Conservation (phyloP, 2,113 vertebrate species). For the Aplodontia rufa region DNA sequence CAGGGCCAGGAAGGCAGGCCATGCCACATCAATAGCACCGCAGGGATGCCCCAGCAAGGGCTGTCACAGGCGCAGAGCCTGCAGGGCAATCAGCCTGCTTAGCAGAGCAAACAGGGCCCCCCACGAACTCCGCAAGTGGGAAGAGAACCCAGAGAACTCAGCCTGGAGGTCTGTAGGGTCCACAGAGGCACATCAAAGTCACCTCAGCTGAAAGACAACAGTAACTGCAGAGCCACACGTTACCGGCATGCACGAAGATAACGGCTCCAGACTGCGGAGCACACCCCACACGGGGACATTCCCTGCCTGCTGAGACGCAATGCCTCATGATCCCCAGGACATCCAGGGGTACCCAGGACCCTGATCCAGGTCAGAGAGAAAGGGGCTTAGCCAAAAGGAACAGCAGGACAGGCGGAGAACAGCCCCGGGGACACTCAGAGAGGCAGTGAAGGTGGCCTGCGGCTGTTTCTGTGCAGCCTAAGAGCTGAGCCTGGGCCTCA, state of each 20-base stretch:
- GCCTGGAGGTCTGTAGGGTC: fast-evolving
- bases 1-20: background rate
- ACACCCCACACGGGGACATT: background rate
- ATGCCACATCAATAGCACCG: fast-evolving
- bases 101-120: background rate
- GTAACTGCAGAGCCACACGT: too few species aligned
- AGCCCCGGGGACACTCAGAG: fast-evolving
- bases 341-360: fast-evolving
- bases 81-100: background rate
- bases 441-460: fast-evolving
- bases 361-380: background rate
- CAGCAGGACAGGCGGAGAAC: fast-evolving
- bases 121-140: fast-evolving
- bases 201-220: background rate
- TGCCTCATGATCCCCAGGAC: background rate
- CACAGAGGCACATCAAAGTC: background rate
- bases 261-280: too few species aligned
- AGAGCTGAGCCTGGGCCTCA: background rate
- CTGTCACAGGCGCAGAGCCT: too few species aligned
- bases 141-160: fast-evolving
- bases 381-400: background rate
- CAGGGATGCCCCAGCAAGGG: fast-evolving
- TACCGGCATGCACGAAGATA: too few species aligned
- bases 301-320: background rate
- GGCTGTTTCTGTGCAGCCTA: background rate